Percentiles rank a stretch among this genome's conserved stretches.
Conservation (phyloP, 2,797 vertebrate species). For the Onychomys torridus region DNA sequence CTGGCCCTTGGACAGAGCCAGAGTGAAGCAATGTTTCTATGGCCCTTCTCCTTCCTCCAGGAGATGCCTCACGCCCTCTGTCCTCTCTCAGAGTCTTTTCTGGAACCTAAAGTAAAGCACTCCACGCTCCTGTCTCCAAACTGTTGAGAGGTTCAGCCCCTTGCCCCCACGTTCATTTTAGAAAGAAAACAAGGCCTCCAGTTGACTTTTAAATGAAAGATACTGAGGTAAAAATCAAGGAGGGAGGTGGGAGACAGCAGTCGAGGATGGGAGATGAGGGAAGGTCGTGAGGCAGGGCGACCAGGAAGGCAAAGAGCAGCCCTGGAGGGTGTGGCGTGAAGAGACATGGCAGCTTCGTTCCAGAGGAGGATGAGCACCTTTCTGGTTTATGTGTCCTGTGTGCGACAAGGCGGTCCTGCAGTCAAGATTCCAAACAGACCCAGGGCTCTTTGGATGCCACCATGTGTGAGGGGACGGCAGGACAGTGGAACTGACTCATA, state of each 20-base stretch:
- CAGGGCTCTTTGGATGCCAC: conserved; percentile 73
- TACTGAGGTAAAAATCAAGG: conserved; percentile 85
- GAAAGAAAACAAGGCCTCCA: conserved; percentile 88
- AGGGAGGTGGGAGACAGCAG: conserved; percentile 70
- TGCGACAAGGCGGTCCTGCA: conserved; percentile 62
- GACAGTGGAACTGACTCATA: conserved; percentile 75
- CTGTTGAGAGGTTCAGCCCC: conserved; percentile 82
- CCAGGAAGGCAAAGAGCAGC: conserved; percentile 74
- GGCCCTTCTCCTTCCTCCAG: conserved; percentile 83
- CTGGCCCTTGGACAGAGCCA: conserved; percentile 56
- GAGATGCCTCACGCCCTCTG: conserved; percentile 78
- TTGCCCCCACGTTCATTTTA: conserved; percentile 76
- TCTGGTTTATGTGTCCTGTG: conserved; percentile 80
- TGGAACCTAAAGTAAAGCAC: conserved; percentile 77
- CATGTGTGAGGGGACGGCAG: conserved; percentile 59
- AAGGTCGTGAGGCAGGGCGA: conserved; percentile 3
- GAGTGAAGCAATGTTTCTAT: conserved; percentile 77
- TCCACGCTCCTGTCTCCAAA: conserved; percentile 73
- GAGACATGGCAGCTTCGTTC: conserved; percentile 83
- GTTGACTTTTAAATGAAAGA: conserved; percentile 86
- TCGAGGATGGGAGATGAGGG: conserved; percentile 76
- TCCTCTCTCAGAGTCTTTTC: conserved; percentile 78
- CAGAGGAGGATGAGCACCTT: conserved; percentile 83
- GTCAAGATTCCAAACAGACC: conserved; percentile 73
- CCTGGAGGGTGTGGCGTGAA: conserved; percentile 82